These are phyloP conservation scores for Holacanthella duospinosa DNA, from an alignment of 2,888 invertebrate genomes.

Conservation along the genomic window DNA sequence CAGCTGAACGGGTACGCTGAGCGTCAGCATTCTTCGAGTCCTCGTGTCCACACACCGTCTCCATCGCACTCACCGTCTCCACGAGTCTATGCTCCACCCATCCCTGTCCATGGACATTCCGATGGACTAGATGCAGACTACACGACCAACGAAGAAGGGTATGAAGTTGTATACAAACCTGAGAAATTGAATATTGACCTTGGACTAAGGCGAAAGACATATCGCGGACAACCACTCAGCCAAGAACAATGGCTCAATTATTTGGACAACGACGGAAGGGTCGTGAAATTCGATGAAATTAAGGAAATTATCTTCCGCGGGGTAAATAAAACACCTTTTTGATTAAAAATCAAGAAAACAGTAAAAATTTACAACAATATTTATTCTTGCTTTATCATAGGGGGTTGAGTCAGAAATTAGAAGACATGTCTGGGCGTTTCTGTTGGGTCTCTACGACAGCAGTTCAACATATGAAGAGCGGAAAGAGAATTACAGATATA, in stretches of 20 bases:
- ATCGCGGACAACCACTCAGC: constrained; percentile 61
- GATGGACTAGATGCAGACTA: constrained; percentile 40
- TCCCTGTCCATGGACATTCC: constrained; percentile 23
- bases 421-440: constrained; percentile 84
- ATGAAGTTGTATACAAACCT: constrained; percentile 53
- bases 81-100: neutral
- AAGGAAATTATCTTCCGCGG: constrained; percentile 84
- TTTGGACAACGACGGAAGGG: constrained; percentile 67
- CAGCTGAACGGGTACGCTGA: constrained; percentile 20
- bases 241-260: constrained; percentile 70
- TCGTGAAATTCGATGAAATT: constrained; percentile 64
- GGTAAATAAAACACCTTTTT: constrained; percentile 49
- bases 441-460: constrained; percentile 82
- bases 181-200: constrained; percentile 52
- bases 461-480: constrained; percentile 62
- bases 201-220: constrained; percentile 57
- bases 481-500: constrained; percentile 56
- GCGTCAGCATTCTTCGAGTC: neutral
- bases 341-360: neutral
- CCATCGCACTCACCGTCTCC: neutral
- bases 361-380: neutral
- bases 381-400: constrained; percentile 47
- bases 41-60: neutral
- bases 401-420: constrained; percentile 67
- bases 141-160: constrained; percentile 53